Evolutionary conservation across 1,140 invertebrate species (phyloP).

Genomic region (Trichogramma pretiosum): DNA sequence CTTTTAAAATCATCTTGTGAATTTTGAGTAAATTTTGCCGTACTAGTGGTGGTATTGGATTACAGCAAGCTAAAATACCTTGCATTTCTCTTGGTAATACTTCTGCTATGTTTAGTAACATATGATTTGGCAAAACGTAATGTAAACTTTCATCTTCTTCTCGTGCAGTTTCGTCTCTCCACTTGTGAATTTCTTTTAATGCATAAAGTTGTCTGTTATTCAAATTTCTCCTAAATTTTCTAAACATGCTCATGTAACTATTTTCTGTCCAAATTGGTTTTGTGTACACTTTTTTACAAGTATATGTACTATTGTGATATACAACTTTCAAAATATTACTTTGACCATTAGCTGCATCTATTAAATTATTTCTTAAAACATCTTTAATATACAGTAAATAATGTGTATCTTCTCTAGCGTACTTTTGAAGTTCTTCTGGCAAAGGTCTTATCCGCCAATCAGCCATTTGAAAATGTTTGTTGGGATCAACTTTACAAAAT

Average conservation of each 20-base stretch:
- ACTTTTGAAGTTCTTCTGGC: constrained; percentile 71
- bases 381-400: constrained; percentile 92
- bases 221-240: constrained; percentile 71
- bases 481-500: constrained; percentile 70
- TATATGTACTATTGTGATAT: constrained; percentile 59
- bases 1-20: constrained; percentile 68
- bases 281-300: constrained; percentile 72
- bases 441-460: constrained; percentile 96
- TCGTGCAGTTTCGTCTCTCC: constrained; percentile 81
- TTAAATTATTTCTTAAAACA: constrained; percentile 66
- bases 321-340: constrained; percentile 63
- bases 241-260: constrained; percentile 67
- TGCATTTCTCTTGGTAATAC: constrained; percentile 87
- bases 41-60: constrained; percentile 83
- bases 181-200: constrained; percentile 71
- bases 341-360: constrained; percentile 59
- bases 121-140: constrained; percentile 93
- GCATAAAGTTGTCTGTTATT: constrained; percentile 80
- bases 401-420: constrained; percentile 92
- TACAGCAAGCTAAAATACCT: constrained; percentile 88
- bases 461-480: constrained; percentile 88
- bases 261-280: constrained; percentile 68
- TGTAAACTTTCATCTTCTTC: constrained; percentile 82
- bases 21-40: constrained; percentile 65
- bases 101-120: constrained; percentile 85